A percentile compares a stretch with the other conserved stretches of the same genome.
These are phyloP conservation scores for Phanerotoma sp. DNA, from an alignment of 2,888 invertebrate genomes.

Conservation along the genomic window DNA sequence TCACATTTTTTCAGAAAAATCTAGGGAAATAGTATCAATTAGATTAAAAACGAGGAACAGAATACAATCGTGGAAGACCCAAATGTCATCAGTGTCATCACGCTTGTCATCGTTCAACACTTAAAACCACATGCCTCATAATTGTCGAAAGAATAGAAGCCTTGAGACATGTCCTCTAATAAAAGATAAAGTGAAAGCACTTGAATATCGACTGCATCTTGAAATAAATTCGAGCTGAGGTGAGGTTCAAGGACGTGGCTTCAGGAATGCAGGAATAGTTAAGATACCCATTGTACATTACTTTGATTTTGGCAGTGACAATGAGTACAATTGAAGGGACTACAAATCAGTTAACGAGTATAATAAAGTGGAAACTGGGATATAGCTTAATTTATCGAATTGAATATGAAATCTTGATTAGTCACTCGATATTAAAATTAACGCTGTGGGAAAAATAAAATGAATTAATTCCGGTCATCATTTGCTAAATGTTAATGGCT, in stretches of 20 bases:
- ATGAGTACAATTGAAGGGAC: conserved; percentile 17
- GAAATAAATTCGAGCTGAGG: conserved; percentile 36
- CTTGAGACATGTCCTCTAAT: not conserved
- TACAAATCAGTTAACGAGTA: conserved; percentile 31
- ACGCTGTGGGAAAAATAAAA: no score
- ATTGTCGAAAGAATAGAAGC: not conserved
- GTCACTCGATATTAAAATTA: not conserved
- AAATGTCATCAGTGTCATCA: no score
- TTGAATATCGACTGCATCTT: conserved; percentile 27
- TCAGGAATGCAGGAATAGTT: conserved; percentile 21
- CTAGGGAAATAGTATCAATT: no score
- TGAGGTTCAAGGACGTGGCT: conserved; percentile 39
- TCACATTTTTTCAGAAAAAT: no score
- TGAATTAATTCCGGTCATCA: no score
- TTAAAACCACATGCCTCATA: not conserved
- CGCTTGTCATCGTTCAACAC: no score
- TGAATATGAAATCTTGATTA: not conserved
- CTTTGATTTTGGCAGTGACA: conserved; percentile 32
- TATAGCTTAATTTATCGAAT: not conserved
- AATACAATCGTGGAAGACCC: no score
- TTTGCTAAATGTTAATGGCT: no score
- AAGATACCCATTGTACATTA: conserved; percentile 6
- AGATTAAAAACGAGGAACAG: no score
- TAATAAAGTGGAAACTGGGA: conserved; percentile 14
- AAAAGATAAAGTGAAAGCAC: not conserved